Conservation (phyloP, 2,113 vertebrate species). For the Poeciliopsis retropinna region DNA sequence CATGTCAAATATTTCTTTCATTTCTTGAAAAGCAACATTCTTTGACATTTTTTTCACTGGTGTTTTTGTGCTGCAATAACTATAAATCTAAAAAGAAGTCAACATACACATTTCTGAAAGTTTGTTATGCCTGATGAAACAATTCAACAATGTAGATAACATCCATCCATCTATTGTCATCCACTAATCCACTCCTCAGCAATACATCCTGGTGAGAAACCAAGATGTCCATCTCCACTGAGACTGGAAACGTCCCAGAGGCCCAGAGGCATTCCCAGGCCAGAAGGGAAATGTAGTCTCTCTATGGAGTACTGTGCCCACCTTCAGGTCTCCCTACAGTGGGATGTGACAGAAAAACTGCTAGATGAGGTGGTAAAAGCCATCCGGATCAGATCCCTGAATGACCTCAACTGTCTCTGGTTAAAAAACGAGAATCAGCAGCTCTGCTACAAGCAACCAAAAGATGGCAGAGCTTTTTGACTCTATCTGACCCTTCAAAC, state of each 20-base stretch:
- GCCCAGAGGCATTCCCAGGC: not conserved
- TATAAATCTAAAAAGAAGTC: too few relatives aligned
- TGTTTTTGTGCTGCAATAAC: too few relatives aligned
- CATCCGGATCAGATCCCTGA: not conserved
- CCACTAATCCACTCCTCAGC: not conserved
- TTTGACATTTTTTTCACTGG: too few relatives aligned
- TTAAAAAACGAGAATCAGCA: not conserved
- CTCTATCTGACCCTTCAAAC: too few relatives aligned
- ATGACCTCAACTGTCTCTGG: not conserved
- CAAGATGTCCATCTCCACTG: too few relatives aligned
- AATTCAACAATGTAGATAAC: not conserved
- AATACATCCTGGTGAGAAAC: not conserved
- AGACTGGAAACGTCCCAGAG: not conserved
- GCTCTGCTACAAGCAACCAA: not conserved
- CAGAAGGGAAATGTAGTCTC: not conserved
- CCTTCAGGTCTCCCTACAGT: not conserved
- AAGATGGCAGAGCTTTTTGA: too few relatives aligned
- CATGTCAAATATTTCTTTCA: too few relatives aligned
- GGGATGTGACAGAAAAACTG: not conserved
- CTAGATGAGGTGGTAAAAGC: not conserved
- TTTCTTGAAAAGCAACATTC: too few relatives aligned
- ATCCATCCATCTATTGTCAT: not conserved
- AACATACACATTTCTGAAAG: too few relatives aligned
- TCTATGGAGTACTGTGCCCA: not conserved
- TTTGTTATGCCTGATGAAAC: not conserved